Conservation (phyloP, 53 echinoderm and acorn worm genomes). For the Luidia sarsii region DNA sequence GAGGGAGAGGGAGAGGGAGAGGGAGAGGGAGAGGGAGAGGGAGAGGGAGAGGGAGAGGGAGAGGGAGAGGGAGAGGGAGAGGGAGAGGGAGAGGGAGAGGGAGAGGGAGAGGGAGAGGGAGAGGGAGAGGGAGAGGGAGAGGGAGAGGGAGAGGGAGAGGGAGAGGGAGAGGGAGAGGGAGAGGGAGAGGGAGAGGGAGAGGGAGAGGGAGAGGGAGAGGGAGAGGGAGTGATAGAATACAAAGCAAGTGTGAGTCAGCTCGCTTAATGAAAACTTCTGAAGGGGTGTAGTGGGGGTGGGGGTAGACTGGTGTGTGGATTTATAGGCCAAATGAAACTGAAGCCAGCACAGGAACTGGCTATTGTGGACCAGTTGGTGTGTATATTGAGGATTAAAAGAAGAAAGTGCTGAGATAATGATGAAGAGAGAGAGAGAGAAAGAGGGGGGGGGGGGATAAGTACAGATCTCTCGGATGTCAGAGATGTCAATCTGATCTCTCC, state of each 20-base stretch:
- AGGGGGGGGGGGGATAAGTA: neutral
- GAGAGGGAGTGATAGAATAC: neutral
- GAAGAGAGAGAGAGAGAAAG: neutral
- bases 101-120: neutral
- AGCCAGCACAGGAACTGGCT: neutral
- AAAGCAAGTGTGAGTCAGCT: conserved; percentile 22
- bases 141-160: no score
- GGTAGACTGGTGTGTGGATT: conserved; percentile 9
- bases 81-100: no score
- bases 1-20: neutral
- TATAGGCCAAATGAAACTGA: conserved; percentile 8
- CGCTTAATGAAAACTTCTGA: conserved; percentile 44
- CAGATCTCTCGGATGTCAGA: no score
- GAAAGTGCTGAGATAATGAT: no score
- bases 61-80: no score
- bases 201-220: neutral
- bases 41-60: neutral
- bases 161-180: no score
- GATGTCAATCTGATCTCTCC: conserved; percentile 27
- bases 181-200: no score
- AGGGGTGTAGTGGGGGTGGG: neutral
- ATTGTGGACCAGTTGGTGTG: neutral
- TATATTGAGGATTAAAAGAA: conserved; percentile 1
- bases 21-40: no score
- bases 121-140: neutral